These are phyloP conservation scores for Physeter macrocephalus DNA, from an alignment of 2,113 vertebrate species.

Conservation along the genomic window DNA sequence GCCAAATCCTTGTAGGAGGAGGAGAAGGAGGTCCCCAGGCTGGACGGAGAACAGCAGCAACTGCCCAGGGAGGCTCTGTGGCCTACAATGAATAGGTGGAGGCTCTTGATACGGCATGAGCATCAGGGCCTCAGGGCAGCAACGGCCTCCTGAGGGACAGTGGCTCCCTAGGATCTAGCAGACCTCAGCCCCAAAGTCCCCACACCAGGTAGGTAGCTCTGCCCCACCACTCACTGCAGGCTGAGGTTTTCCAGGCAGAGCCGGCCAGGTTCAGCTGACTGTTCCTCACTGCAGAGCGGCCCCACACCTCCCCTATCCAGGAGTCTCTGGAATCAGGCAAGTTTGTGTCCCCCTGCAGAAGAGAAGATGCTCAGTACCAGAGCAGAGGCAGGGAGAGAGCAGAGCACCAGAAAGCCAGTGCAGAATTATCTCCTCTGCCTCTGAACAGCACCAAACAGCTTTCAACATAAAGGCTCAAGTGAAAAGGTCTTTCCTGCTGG, in stretches of 20 bases:
- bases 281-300: slow-evolving; percentile 79
- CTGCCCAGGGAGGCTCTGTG: slow-evolving; percentile 31
- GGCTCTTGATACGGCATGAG: background rate
- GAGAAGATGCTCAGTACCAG: background rate
- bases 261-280: slow-evolving; percentile 69
- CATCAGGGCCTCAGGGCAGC: background rate
- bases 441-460: background rate
- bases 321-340: slow-evolving; percentile 31
- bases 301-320: slow-evolving; percentile 74
- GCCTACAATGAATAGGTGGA: background rate
- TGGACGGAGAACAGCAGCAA: slow-evolving; percentile 70
- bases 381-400: background rate
- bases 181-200: background rate
- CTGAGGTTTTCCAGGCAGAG: slow-evolving; percentile 56
- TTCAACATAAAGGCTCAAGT: background rate
- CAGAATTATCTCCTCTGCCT: background rate
- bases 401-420: background rate
- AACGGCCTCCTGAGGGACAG: background rate
- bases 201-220: background rate
- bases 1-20: slow-evolving; percentile 90
- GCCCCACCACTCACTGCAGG: slow-evolving; percentile 31
- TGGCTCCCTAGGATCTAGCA: background rate
- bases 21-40: slow-evolving; percentile 71
- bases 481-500: background rate
- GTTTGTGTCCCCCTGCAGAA: slow-evolving; percentile 37